These are phyloP conservation scores for Pantherophis guttatus DNA, from an alignment of 2,113 vertebrate species.

Conservation along the genomic window DNA sequence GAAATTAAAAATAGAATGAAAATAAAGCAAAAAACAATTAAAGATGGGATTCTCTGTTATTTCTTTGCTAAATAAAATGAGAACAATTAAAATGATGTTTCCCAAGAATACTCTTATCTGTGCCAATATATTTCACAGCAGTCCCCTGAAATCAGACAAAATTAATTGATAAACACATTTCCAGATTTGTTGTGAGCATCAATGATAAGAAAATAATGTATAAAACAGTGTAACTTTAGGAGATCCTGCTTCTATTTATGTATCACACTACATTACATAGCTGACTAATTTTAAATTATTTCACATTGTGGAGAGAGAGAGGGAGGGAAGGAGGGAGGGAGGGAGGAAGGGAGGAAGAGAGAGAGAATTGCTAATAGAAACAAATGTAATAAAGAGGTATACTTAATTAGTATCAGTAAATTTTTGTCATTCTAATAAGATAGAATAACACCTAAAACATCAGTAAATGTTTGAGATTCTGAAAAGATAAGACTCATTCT, in stretches of 20 bases:
- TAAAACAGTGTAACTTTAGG: neutral
- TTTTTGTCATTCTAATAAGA: neutral
- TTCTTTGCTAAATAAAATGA: constrained; percentile 20
- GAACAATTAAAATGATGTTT: constrained; percentile 40
- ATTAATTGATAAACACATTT: constrained; percentile 32
- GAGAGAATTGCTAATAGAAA: neutral
- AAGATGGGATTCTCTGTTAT: constrained; percentile 25
- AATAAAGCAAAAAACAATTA: constrained; percentile 25
- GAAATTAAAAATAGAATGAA: constrained; percentile 23
- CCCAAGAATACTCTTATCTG: constrained; percentile 31
- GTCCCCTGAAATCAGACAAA: neutral
- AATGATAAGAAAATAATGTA: constrained; percentile 14
- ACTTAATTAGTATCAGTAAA: neutral
- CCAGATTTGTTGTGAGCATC: neutral
- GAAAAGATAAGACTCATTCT: neutral
- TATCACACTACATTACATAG: neutral
- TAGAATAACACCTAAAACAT: neutral
- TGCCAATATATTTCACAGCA: constrained; percentile 20
- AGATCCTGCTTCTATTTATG: neutral
- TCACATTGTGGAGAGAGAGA: neutral
- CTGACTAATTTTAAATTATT: neutral
- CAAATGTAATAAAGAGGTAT: neutral
- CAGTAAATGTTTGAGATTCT: rapidly evolving
- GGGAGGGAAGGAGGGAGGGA: neutral
- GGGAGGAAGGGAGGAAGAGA: neutral